Conservation (phyloP, 2,797 vertebrate species). For the Sphenopsis melanotis region DNA sequence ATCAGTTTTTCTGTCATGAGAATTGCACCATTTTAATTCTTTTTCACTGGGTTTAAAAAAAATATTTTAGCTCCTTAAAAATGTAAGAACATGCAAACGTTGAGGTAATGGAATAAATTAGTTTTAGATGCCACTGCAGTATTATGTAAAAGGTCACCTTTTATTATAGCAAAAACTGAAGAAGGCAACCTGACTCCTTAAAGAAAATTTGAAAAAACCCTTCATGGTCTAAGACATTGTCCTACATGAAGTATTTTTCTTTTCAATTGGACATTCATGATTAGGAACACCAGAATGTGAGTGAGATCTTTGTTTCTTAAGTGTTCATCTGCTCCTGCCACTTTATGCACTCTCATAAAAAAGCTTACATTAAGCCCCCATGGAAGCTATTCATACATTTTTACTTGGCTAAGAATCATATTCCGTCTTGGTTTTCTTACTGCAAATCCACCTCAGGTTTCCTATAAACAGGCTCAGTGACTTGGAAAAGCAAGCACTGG, state of each 20-base stretch:
- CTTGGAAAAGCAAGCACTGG: neutral
- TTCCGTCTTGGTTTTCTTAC: neutral
- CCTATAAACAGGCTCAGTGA: neutral
- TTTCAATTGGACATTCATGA: neutral
- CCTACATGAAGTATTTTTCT: neutral
- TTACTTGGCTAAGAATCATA: neutral
- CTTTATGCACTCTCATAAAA: neutral
- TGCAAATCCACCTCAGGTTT: neutral
- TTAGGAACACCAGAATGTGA: neutral
- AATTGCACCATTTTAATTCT: neutral
- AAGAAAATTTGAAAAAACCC: neutral
- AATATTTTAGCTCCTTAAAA: neutral
- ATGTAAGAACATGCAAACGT: neutral
- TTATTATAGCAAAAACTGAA: neutral
- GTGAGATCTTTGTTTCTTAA: neutral
- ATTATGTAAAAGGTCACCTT: neutral
- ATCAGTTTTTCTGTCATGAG: neutral
- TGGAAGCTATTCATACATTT: neutral
- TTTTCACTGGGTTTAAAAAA: neutral
- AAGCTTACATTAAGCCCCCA: neutral
- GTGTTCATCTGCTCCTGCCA: neutral
- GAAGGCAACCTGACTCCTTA: neutral
- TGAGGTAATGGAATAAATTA: neutral
- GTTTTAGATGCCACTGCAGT: neutral
- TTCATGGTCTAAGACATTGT: neutral